A percentile compares a stretch with the other conserved stretches of the same genome.
phyloP scores from a whole-genome alignment of 2,797 vertebrate genomes.

The Acanthiza pusilla region DNA sequence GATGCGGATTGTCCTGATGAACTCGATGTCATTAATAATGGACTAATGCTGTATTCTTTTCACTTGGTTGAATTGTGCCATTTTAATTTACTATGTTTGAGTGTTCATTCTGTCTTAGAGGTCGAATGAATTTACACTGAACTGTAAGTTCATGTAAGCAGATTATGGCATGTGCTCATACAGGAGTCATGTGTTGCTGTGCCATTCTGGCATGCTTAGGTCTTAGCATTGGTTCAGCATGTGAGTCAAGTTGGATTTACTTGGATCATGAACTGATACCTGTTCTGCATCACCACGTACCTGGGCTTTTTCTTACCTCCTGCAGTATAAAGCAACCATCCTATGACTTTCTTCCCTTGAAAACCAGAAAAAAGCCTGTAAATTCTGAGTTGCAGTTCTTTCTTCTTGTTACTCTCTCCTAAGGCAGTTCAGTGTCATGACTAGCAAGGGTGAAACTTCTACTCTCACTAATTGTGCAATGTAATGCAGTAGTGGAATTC shows the following conservation, averaged over 20 bases:
- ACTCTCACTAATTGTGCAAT: neutral
- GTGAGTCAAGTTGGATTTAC: neutral
- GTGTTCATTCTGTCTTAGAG: neutral
- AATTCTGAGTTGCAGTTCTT: neutral
- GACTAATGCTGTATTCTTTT: neutral
- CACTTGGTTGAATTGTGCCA: neutral
- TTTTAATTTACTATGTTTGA: neutral
- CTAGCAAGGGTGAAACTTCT: neutral
- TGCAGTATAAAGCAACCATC: neutral
- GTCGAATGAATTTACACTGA: neutral
- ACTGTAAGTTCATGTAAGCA: neutral
- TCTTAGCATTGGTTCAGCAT: neutral
- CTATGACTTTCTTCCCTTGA: neutral
- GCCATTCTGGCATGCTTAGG: neutral
- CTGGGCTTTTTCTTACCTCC: neutral
- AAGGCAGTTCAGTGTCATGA: neutral
- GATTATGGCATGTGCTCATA: neutral
- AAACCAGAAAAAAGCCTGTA: neutral
- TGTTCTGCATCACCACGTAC: neutral
- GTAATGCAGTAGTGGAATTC: neutral
- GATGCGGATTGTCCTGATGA: neutral
- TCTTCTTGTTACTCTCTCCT: neutral
- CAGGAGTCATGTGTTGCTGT: neutral
- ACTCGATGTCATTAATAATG: neutral
- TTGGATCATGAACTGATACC: neutral